Conservation (phyloP, 2,888 invertebrate species). For the Hoplodrina blanda region DNA sequence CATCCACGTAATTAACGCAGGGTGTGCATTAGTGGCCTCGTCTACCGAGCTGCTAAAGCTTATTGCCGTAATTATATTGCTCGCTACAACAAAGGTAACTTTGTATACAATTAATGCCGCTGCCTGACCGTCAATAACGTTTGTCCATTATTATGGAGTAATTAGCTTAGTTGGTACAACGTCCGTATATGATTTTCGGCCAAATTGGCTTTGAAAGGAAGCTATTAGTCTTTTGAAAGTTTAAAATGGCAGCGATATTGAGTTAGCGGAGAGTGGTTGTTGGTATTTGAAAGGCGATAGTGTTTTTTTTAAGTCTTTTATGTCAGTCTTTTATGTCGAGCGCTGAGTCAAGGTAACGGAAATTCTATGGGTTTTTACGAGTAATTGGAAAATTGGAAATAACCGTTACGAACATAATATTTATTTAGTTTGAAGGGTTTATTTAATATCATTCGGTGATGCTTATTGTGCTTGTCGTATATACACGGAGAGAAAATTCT, state of each 20-base stretch:
- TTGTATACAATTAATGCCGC: slow-evolving; percentile 70
- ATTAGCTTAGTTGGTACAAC: slow-evolving; percentile 41
- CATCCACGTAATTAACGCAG: slow-evolving; percentile 55
- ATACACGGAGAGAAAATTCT: too few relatives aligned
- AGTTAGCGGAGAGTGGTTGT: slow-evolving; percentile 15
- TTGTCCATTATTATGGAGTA: slow-evolving; percentile 44
- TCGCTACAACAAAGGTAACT: slow-evolving; percentile 78
- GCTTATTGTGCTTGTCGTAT: too few relatives aligned
- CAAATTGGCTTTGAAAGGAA: slow-evolving; percentile 34
- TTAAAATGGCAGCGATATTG: slow-evolving; percentile 16
- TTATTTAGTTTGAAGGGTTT: too few relatives aligned
- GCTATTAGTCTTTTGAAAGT: slow-evolving; percentile 32
- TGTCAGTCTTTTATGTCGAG: too few relatives aligned
- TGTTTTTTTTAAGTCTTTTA: neutral
- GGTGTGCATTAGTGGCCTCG: slow-evolving; percentile 79
- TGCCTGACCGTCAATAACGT: slow-evolving; percentile 50
- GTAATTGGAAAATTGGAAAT: too few relatives aligned
- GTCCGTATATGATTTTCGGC: slow-evolving; percentile 33
- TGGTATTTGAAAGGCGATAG: neutral
- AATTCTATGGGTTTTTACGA: too few relatives aligned
- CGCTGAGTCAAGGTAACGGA: too few relatives aligned
- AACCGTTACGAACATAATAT: too few relatives aligned
- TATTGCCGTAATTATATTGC: slow-evolving; percentile 83
- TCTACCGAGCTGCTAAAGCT: slow-evolving; percentile 70
- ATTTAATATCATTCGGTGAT: too few relatives aligned